Conservation (phyloP, 2,113 vertebrate species). For the Piaya cayana region DNA sequence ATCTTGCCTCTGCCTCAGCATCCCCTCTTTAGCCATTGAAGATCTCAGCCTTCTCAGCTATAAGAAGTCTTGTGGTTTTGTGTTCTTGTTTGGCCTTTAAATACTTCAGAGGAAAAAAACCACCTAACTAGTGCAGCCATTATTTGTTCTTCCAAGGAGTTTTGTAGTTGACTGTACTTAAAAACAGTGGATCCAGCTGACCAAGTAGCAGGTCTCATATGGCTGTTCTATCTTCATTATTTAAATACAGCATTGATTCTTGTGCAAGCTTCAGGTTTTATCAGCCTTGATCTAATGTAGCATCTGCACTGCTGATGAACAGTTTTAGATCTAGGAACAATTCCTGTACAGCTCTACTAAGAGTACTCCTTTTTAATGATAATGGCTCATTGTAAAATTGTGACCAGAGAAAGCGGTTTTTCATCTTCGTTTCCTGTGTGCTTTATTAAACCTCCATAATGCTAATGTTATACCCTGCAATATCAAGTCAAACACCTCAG, state of each 20-base stretch:
- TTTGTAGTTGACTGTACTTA: neutral
- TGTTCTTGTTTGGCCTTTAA: neutral
- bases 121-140: neutral
- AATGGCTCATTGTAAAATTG: neutral
- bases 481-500: neutral
- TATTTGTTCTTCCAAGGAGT: neutral
- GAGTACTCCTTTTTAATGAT: neutral
- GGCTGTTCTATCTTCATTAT: neutral
- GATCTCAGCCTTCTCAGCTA: neutral
- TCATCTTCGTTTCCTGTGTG: neutral
- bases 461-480: neutral
- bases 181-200: neutral
- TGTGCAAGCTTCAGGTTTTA: conserved; percentile 16
- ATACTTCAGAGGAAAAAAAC: neutral
- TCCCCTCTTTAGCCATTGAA: neutral
- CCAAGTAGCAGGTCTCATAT: neutral
- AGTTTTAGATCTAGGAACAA: neutral
- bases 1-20: neutral
- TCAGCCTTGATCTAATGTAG: neutral
- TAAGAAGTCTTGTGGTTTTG: neutral
- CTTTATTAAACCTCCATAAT: neutral
- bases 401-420: neutral
- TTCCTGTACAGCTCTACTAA: neutral
- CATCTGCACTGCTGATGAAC: neutral
- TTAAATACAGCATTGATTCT: neutral